Base-by-base conservation (phyloP, 2,797 vertebrate genomes). In the Philypnodon macrostomus region DNA sequence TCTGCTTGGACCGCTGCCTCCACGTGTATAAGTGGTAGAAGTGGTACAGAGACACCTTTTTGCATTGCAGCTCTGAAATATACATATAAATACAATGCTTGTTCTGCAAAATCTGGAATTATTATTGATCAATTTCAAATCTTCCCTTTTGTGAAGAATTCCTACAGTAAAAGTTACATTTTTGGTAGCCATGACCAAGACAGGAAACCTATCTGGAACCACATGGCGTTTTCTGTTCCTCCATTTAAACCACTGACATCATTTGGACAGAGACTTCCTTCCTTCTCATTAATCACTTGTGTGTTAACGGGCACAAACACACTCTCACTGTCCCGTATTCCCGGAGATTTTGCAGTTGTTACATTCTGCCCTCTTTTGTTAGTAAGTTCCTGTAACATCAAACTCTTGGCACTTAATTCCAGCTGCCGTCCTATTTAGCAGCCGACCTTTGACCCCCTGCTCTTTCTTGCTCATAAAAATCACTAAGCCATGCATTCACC, bases 251-350 rank as follows among this genome's bases (percentile, higher is more conserved):
- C 42, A 42, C 57, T 85, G 85, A 85, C 84, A 79, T 87, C 80
- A 84, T 80, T 62, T 50, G 46, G 52, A 69, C 70, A 76, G 84
- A 83, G 78, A 80, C 84, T 87, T 86, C 84, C 83, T 81, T 30
- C 49, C 4, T 5, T 60, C 55, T 56, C 73, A 69, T 86, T 79
- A 83, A 82, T 84, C 84, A 85, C 67, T 67, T 10, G 58, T n/a
- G 67, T 34, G 58, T 69, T 66, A 78, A 80, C 73, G 72, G 63
- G 55, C 67, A 17, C 47, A 21, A 67, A 67, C 42, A 24, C 36
- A 47, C 42, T 40, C 56, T 57, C 71, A 50, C 37, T 39, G 59
- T 41, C 45, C 44, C 39, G 60, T 26, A 67, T 64, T 71, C 65
- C 70, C 55, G 58, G 31, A 35, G 45, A 59, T 59, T 80, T 84